These are phyloP conservation scores for Zoanthus sansibaricus DNA, from an alignment of 92 coral and sea anemone genomes.

Conservation along the genomic window DNA sequence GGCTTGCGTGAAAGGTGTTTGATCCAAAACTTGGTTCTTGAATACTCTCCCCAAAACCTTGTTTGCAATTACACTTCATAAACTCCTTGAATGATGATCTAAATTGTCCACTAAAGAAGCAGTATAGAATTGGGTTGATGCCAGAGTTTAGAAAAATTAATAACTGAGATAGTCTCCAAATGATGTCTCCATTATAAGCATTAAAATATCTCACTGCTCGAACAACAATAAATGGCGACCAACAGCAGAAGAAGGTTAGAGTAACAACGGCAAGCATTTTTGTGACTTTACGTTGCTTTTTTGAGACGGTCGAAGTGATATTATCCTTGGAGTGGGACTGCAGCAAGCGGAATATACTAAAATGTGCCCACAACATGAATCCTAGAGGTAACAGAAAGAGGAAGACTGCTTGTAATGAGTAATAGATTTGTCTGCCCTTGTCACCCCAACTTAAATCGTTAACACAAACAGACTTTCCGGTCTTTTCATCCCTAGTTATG, in stretches of 20 bases:
- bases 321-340: conserved; percentile 62
- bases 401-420: conserved; percentile 73
- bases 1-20: too few relatives aligned
- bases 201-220: conserved; percentile 78
- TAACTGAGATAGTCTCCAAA: conserved; percentile 86
- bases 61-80: conserved; percentile 70
- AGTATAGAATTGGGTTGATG: conserved; percentile 81
- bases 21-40: too few relatives aligned
- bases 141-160: conserved; percentile 79
- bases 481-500: conserved; percentile 28
- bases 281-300: conserved; percentile 84
- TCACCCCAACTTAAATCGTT: conserved; percentile 83
- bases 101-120: conserved; percentile 90
- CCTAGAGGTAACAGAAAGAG: conserved; percentile 75
- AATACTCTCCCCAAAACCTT: not conserved
- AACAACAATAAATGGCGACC: conserved; percentile 83
- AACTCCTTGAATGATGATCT: conserved; percentile 80
- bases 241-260: conserved; percentile 75
- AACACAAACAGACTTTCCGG: conserved; percentile 64
- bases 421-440: conserved; percentile 79
- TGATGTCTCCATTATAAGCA: conserved; percentile 66
- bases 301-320: conserved; percentile 15
- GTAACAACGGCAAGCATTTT: conserved; percentile 92
- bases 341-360: conserved; percentile 72
- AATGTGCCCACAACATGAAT: conserved; percentile 91